Base-by-base conservation (phyloP, 2,888 invertebrate genomes). In the Alviniconcha strummeri region DNA sequence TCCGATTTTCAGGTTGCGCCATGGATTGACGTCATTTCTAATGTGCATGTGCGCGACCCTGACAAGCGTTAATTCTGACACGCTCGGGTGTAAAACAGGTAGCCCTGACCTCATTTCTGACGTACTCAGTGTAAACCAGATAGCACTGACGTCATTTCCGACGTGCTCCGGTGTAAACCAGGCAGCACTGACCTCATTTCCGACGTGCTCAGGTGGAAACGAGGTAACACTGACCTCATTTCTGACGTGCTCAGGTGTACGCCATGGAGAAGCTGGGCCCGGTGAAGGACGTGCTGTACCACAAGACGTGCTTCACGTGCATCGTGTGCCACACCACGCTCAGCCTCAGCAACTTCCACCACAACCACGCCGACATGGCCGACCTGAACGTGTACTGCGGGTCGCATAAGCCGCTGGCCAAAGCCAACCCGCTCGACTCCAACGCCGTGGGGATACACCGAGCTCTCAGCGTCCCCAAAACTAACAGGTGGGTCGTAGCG, bases 261-360 rank as follows among this genome's bases (percentile, higher is more conserved):
- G 88, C 88, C 17, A 89, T 91, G 89, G 91, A 91, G 81, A 89
- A 88, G 71, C 74, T 88, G 2, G 91, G 91, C 0, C 90, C 91
- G 8, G 87, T 89, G 74, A 84, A 85, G 36, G 90, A 89, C 17
- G 90, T 88, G 17, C 87, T 90, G 54, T 91, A 89, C 77, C 91
- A 91, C 81, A 90, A 90, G 84, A 85, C 84, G 8, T 91, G 91
- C 80, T 91, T 91, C 79, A 85, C 86, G n/a, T 91, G 91, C 81
- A 88, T 87, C 52, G 85, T 85, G 5, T 90, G 91, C 83, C 82
- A 85, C 8, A 90, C 89, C 7, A 88, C 75, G 80, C 83, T 91
- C 13, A 89, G 84, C 56, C 81, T 91, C 81, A 90, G 90, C 81
- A 90, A 87, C 84, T 91, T 90, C 84, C 88, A 87, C 83, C 87